These are phyloP conservation scores for Nothobranchius furzeri DNA, from an alignment of 2,113 vertebrate species.

Conservation along the genomic window DNA sequence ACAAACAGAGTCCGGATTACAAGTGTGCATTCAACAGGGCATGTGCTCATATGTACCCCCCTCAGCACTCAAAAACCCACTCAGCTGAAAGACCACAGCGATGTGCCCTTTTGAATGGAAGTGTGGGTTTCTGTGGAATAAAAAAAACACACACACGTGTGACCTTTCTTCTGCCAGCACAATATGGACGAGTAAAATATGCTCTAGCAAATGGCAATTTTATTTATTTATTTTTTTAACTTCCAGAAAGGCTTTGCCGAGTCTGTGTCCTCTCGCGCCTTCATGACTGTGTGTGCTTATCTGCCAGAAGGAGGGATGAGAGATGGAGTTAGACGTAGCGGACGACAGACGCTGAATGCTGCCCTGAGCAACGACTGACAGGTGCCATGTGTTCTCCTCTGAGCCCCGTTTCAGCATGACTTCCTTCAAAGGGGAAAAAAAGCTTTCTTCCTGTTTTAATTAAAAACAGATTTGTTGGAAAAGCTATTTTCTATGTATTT, in stretches of 20 bases:
- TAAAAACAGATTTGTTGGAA: slow-evolving; percentile 8
- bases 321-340: slow-evolving; percentile 22
- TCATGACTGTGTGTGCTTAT: slow-evolving; percentile 23
- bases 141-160: not conserved
- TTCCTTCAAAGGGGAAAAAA: slow-evolving; percentile 38
- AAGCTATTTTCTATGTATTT: not conserved
- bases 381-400: slow-evolving; percentile 58
- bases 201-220: slow-evolving; percentile 41
- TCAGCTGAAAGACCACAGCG: slow-evolving; percentile 43
- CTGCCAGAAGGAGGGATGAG: slow-evolving; percentile 32
- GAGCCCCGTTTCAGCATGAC: slow-evolving; percentile 55
- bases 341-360: slow-evolving; percentile 51
- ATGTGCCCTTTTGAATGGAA: slow-evolving; percentile 16
- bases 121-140: slow-evolving; percentile 27
- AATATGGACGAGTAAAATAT: slow-evolving; percentile 49
- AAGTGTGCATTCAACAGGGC: slow-evolving; percentile 30
- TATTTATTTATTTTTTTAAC: not conserved
- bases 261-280: slow-evolving; percentile 21
- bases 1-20: slow-evolving; percentile 29
- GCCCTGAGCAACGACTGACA: slow-evolving; percentile 66
- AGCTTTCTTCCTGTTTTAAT: slow-evolving; percentile 20
- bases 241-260: slow-evolving; percentile 49
- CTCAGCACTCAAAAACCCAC: slow-evolving; percentile 41
- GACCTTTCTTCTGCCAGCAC: slow-evolving; percentile 21
- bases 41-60: slow-evolving; percentile 50